These are phyloP conservation scores for Caerostris darwini DNA, from an alignment of 1,140 invertebrate species.

Conservation along the genomic window DNA sequence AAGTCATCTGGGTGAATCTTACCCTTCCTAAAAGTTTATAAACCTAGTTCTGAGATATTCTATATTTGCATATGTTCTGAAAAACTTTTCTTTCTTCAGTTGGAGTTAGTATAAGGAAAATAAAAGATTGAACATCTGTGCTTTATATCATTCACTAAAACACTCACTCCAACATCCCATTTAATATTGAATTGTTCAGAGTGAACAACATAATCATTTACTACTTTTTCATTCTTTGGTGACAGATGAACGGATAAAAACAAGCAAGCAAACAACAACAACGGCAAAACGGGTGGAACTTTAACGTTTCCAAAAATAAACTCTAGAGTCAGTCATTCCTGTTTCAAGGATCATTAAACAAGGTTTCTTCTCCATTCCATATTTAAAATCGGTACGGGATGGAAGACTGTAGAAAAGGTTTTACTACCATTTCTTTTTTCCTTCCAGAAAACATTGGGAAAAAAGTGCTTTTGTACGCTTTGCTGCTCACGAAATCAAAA, in stretches of 20 bases:
- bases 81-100: too few relatives aligned
- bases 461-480: conserved; percentile 33
- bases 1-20: too few relatives aligned
- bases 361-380: background rate
- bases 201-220: background rate
- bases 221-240: background rate
- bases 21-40: too few relatives aligned
- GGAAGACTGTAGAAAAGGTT: background rate
- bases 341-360: conserved; percentile 49
- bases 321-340: background rate
- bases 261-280: too few relatives aligned
- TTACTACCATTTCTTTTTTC: conserved; percentile 37
- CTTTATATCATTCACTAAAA: too few relatives aligned
- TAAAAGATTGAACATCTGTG: too few relatives aligned
- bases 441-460: conserved; percentile 32
- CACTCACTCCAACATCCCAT: background rate
- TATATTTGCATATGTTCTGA: too few relatives aligned
- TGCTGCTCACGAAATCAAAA: conserved; percentile 56
- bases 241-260: background rate
- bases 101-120: too few relatives aligned
- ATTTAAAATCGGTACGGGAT: conserved; percentile 24
- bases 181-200: background rate
- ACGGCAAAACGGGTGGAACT: background rate
- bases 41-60: too few relatives aligned
- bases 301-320: conserved; percentile 4